These are phyloP conservation scores for Baronia brevicornis DNA, from an alignment of 2,888 invertebrate genomes.

Conservation along the genomic window DNA sequence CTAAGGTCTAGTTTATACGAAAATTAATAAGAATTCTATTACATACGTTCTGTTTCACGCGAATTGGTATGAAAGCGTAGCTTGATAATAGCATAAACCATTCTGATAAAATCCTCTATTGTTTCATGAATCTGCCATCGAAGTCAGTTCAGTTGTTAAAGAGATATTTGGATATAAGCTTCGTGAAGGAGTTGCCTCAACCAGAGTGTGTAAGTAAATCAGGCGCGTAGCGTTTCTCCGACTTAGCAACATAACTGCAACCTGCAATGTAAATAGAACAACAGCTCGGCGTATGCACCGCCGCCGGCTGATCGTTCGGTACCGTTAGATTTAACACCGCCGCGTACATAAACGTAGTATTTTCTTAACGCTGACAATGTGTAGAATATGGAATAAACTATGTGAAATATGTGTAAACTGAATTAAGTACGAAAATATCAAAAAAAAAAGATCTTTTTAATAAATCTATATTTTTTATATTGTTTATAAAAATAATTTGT, in stretches of 20 bases:
- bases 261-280: slow-evolving; percentile 49
- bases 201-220: slow-evolving; percentile 7
- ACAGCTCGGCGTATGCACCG: slow-evolving; percentile 38
- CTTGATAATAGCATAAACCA: too few species aligned
- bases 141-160: too few species aligned
- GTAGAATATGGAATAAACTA: not conserved
- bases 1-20: too few species aligned
- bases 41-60: too few species aligned
- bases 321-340: slow-evolving; percentile 45
- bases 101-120: too few species aligned
- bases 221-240: slow-evolving; percentile 22
- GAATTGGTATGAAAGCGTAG: too few species aligned
- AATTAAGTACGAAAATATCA: not conserved
- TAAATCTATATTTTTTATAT: too few species aligned
- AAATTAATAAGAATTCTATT: too few species aligned
- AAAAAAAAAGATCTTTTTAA: not conserved
- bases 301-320: slow-evolving; percentile 44
- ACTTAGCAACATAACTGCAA: slow-evolving; percentile 37
- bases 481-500: not conserved
- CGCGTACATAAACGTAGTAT: slow-evolving; percentile 11
- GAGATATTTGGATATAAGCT: too few species aligned
- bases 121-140: too few species aligned
- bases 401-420: not conserved
- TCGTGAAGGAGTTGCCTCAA: too few species aligned
- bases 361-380: not conserved